Evolutionary conservation across 2,797 vertebrate species (phyloP).

Genomic region (Labeo calbasu): DNA sequence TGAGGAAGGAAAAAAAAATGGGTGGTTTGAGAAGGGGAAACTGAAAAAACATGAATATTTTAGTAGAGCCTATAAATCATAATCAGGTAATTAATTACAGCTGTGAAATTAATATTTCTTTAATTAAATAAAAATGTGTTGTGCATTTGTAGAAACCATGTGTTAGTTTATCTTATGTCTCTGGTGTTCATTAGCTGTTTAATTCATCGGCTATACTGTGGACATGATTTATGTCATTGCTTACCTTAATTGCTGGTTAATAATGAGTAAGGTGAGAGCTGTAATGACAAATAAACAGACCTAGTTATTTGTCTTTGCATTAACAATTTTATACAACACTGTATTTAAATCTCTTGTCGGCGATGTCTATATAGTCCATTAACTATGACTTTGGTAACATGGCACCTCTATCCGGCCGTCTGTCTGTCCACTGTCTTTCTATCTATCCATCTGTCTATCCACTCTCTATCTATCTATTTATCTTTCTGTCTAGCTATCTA

Average conservation of each 20-base stretch:
- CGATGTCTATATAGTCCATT: neutral
- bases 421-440: no score
- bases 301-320: neutral
- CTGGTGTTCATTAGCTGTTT: neutral
- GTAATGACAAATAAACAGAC: neutral
- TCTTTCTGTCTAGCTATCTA: neutral
- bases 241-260: neutral
- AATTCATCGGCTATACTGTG: neutral
- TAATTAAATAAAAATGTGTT: neutral
- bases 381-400: neutral
- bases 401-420: no score
- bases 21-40: neutral
- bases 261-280: neutral
- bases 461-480: no score
- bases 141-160: neutral
- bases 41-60: neutral
- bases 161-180: neutral
- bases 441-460: neutral
- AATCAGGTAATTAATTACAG: neutral
- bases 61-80: neutral
- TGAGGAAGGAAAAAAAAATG: neutral
- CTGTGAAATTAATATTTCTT: neutral
- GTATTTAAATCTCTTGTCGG: neutral
- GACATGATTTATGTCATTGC: neutral
- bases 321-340: neutral